Conservation (phyloP, 1,140 invertebrate species). For the Hyphantria cunea region DNA sequence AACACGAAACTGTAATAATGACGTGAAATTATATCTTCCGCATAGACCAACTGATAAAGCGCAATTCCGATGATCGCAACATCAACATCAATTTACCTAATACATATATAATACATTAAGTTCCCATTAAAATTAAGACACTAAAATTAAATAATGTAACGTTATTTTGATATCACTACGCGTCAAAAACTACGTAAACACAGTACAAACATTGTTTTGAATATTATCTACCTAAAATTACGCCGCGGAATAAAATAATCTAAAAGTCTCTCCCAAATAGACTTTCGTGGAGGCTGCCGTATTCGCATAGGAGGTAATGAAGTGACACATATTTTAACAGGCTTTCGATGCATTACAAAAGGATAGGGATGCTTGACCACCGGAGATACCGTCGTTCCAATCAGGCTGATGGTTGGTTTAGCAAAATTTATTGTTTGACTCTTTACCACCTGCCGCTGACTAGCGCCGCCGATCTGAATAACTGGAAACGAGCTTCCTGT, state of each 20-base stretch:
- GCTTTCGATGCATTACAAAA: slow-evolving; percentile 52
- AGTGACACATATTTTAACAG: slow-evolving; percentile 58
- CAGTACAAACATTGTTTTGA: not conserved
- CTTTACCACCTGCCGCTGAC: slow-evolving; percentile 47
- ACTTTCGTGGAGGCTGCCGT: slow-evolving; percentile 38
- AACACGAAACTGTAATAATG: slow-evolving; percentile 1
- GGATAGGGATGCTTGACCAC: slow-evolving; percentile 62
- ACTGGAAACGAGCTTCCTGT: slow-evolving; percentile 48
- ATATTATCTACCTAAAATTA: slow-evolving; percentile 16
- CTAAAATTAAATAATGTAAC: too few relatives aligned
- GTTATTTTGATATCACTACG: too few relatives aligned
- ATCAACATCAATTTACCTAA: too few relatives aligned
- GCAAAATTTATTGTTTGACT: slow-evolving; percentile 46
- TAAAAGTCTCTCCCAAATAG: slow-evolving; percentile 55
- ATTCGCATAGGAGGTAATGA: slow-evolving; percentile 41
- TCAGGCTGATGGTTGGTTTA: slow-evolving; percentile 53
- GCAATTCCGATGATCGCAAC: not conserved
- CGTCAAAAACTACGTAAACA: too few relatives aligned
- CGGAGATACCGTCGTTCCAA: slow-evolving; percentile 60
- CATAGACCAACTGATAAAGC: not conserved
- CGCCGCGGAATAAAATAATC: slow-evolving; percentile 56
- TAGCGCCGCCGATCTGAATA: slow-evolving; percentile 59
- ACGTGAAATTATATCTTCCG: slow-evolving; percentile 12
- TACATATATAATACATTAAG: too few relatives aligned
- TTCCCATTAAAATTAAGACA: too few relatives aligned